Conservation (phyloP, 64 coral and sea anemone genomes). For the Astreopora myriophthalma region DNA sequence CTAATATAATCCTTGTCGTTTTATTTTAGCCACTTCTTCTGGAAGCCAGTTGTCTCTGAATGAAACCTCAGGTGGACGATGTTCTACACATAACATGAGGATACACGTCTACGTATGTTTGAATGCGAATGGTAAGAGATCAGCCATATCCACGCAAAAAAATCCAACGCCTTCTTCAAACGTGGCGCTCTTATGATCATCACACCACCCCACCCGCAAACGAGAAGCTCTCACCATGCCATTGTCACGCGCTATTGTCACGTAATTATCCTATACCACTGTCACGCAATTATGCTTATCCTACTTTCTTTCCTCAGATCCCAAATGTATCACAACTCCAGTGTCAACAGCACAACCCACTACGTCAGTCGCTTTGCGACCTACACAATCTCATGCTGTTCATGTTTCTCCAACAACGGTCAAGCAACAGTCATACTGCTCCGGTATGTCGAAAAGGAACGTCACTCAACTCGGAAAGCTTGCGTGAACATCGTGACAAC, state of each 20-base stretch:
- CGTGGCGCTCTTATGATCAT: too few relatives aligned
- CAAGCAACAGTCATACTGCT: background rate
- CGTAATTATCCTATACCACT: background rate
- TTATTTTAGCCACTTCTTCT: conserved; percentile 56
- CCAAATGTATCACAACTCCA: background rate
- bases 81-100: conserved; percentile 78
- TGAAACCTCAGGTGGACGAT: conserved; percentile 64
- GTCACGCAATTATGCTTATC: too few relatives aligned
- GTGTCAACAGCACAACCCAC: background rate
- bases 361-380: background rate
- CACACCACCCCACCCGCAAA: too few relatives aligned
- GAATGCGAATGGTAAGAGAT: conserved; percentile 58
- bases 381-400: background rate
- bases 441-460: background rate
- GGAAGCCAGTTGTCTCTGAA: conserved; percentile 32
- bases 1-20: too few relatives aligned
- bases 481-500: too few relatives aligned
- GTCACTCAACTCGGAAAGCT: too few relatives aligned
- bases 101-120: conserved; percentile 65
- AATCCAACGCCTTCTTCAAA: background rate
- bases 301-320: background rate
- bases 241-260: too few relatives aligned
- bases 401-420: background rate
- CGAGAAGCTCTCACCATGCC: too few relatives aligned
- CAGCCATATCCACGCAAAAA: too few relatives aligned